Evolutionary conservation across 2,113 vertebrate species (phyloP).

Genomic region (Mirza zaza): DNA sequence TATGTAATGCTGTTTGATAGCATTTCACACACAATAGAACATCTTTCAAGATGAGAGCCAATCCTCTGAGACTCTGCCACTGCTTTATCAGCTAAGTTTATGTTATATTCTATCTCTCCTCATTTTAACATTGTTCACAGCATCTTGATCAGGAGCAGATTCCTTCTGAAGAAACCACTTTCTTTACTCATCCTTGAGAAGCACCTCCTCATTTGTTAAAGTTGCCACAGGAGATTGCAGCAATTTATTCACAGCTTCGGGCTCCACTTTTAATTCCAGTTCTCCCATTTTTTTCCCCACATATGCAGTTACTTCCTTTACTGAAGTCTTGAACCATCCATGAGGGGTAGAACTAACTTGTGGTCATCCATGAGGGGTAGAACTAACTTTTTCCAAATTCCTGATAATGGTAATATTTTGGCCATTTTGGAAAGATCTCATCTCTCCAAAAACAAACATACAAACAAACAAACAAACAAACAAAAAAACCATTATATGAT

Average conservation of each 20-base stretch:
- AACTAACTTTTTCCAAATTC: not conserved
- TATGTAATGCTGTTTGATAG: not conserved
- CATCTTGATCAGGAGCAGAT: not conserved
- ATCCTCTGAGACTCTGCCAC: not conserved
- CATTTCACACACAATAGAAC: not conserved
- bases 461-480: no score
- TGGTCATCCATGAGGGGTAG: not conserved
- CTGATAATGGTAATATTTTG: not conserved
- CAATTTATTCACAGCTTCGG: not conserved
- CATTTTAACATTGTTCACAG: not conserved
- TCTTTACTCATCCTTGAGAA: not conserved
- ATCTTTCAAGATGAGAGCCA: not conserved
- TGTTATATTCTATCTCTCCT: not conserved
- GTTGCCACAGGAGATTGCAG: not conserved
- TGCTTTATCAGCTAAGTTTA: not conserved
- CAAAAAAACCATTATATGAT: no score
- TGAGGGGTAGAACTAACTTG: not conserved
- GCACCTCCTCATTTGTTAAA: not conserved
- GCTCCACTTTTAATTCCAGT: not conserved
- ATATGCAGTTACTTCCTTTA: not conserved
- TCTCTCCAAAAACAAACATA: no score
- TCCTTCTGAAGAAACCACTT: not conserved
- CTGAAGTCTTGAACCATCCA: not conserved
- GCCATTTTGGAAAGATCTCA: no score
- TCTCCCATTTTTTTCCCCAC: not conserved